Evolutionary conservation across 2,797 vertebrate species (phyloP).

Genomic region (Channallabes apus): DNA sequence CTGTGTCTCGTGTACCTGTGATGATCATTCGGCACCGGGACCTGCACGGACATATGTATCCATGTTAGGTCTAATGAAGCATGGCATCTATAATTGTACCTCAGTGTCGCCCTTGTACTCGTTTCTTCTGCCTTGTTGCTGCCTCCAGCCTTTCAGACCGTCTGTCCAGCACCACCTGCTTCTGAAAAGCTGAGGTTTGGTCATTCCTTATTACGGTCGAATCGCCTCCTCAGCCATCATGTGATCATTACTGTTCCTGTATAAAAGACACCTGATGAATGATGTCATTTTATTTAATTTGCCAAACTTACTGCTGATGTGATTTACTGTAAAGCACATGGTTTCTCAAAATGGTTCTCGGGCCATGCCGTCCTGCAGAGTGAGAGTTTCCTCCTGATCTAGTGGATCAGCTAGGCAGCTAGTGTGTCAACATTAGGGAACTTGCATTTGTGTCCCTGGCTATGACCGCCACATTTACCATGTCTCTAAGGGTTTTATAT

Average conservation of each 20-base stretch:
- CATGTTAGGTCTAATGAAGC: background rate
- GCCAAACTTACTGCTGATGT: background rate
- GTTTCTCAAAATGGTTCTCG: background rate
- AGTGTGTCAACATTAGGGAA: background rate
- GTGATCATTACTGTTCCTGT: no score
- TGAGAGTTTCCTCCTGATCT: background rate
- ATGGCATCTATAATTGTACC: constrained; percentile 11
- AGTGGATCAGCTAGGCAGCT: background rate
- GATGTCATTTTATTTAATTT: background rate
- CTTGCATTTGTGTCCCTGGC: background rate
- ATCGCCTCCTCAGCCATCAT: constrained; percentile 37
- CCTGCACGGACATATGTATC: background rate
- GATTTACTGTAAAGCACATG: background rate
- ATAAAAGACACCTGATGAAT: background rate
- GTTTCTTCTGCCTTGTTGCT: constrained; percentile 38
- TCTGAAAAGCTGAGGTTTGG: background rate
- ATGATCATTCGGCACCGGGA: constrained; percentile 21
- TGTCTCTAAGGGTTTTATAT: background rate
- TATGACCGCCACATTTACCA: background rate
- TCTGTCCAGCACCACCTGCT: constrained; percentile 19
- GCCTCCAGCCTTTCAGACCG: constrained; percentile 45
- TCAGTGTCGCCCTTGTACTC: constrained; percentile 21
- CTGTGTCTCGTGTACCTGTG: constrained; percentile 5
- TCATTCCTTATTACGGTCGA: constrained; percentile 16
- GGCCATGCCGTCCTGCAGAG: background rate